Conservation (phyloP, 2,888 invertebrate species). For the Tachina grossa region DNA sequence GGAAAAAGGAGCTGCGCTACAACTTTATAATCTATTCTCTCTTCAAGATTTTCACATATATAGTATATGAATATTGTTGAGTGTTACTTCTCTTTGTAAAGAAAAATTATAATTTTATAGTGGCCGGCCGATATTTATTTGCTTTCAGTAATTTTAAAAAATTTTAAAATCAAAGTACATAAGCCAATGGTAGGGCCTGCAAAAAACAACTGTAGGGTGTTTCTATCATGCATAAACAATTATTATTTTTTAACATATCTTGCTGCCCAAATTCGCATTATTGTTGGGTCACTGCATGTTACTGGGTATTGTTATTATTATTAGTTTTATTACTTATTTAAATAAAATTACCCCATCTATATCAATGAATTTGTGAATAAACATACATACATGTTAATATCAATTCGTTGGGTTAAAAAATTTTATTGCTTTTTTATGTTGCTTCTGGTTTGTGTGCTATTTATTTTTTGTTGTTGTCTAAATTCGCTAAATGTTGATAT, state of each 20-base stretch:
- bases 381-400: not conserved
- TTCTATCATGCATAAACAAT: not conserved
- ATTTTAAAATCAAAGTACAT: no score
- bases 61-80: no score
- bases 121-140: no score
- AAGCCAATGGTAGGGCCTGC: no score
- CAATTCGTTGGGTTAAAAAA: constrained; percentile 18
- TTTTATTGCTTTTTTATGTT: constrained; percentile 35
- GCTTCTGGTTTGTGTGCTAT: constrained; percentile 23
- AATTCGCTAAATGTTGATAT: constrained; percentile 42
- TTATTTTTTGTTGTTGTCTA: not conserved
- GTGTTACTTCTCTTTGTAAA: no score
- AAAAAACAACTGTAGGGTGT: not conserved
- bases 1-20: no score
- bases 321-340: not conserved
- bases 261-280: constrained; percentile 9
- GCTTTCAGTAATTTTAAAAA: no score
- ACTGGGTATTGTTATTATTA: constrained; percentile 25
- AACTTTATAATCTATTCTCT: no score
- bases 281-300: constrained; percentile 53
- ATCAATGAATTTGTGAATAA: constrained; percentile 27
- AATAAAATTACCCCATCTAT: constrained; percentile 13
- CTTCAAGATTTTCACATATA: no score
- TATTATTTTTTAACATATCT: not conserved
- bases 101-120: no score